Percentiles rank a stretch among this genome's conserved stretches.
Conservation (phyloP, 2,797 vertebrate species). For the Siniperca scherzeri region DNA sequence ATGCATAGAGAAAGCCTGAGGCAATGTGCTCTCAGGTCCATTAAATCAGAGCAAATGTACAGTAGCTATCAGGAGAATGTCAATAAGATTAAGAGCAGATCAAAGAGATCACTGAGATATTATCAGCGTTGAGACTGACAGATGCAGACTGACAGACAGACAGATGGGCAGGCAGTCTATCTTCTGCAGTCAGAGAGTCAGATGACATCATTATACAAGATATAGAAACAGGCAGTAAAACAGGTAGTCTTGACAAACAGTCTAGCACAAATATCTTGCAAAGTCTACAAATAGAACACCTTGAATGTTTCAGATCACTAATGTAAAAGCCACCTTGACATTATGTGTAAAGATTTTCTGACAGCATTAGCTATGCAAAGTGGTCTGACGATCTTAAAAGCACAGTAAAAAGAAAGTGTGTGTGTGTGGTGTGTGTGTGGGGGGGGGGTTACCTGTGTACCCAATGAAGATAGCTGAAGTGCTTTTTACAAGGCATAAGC, state of each 20-base stretch:
- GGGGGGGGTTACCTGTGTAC: constrained; percentile 41
- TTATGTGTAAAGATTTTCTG: background rate
- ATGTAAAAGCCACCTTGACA: background rate
- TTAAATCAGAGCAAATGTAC: constrained; percentile 47
- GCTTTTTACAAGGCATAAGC: constrained; percentile 51
- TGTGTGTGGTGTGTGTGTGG: too few species aligned
- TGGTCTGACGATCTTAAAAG: constrained; percentile 34
- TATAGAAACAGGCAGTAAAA: background rate
- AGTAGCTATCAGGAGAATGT: constrained; percentile 48
- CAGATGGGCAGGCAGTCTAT: background rate
- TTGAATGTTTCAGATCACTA: background rate
- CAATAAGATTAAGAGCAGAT: constrained; percentile 57
- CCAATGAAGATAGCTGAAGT: constrained; percentile 33
- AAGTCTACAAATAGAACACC: background rate
- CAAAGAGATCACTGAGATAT: constrained; percentile 24
- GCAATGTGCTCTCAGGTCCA: constrained; percentile 41
- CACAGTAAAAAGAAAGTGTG: background rate
- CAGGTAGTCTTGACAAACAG: background rate
- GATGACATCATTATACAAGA: background rate
- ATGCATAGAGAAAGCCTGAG: constrained; percentile 13
- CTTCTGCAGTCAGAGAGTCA: background rate
- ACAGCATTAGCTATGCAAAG: constrained; percentile 39
- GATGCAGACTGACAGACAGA: background rate
- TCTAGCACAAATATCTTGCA: background rate
- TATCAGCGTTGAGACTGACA: constrained; percentile 20